Base-by-base conservation (phyloP, 1,140 invertebrate genomes). In the Leguminivora glycinivorella region DNA sequence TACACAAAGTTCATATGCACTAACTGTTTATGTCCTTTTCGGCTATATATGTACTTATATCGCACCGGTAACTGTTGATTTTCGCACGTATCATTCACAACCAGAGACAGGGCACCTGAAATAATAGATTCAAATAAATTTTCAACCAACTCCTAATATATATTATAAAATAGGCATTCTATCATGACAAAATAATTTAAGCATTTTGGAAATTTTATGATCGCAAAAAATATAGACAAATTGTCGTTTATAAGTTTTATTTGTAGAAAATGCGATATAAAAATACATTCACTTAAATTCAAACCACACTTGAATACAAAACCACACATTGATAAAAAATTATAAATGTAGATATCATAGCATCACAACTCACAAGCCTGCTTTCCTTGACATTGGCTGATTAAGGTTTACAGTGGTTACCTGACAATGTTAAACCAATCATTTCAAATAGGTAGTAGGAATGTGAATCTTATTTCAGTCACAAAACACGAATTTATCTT, bases 1-100 rank as follows among this genome's bases (percentile, higher is more conserved):
- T 92, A 92, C 17, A 92, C 90, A 81, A 92, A 92, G 76, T 92
- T 92, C 85, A 87, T 89, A 78, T 92, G 89, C 19, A 92, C 91
- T 74, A 92, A 80, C 73, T 92, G 92, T 83, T 92, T 92, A 71
- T 92, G 92, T 9, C 92, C 92, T 77, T 92, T 92, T 56, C 91
- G 87, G 79, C 90, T 92, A 74, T 90, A 92, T 68, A 92, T 92
- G 75, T 92, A 92, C 71, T 91, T 91, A 75, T 92, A 92, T 31
- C 88, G 80, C 9, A 82, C 80, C n/a, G 90, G 89, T 25, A 92
- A 77, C 38, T 78, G 76, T 14, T 82, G 80, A 29, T 76, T 84
- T 26, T 89, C 86, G 66, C 80, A 80, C 0, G 78, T 67, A 56
- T 82, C 88, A 56, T 91, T 91, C 69, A 89, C 80, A 19, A 91